Base-by-base conservation (phyloP, 2,113 vertebrate species). In the Aythya baeri region DNA sequence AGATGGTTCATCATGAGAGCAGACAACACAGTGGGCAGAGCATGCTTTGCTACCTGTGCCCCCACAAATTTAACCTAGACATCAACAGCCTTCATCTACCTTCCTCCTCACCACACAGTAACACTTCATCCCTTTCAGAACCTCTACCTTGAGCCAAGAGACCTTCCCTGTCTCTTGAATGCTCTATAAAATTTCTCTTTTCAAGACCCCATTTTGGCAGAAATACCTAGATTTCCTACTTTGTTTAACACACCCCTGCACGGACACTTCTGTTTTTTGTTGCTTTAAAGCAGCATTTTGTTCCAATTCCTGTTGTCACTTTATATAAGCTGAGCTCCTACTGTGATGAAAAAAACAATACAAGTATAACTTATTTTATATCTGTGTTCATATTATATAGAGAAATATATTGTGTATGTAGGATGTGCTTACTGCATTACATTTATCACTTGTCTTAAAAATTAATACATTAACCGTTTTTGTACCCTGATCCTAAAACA, bases 351-450 rank as follows among this genome's bases (percentile, higher is more conserved):
- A 93, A 93, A 96, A 92, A 18, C 85, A 80, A 91, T 93, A 94
- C 89, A 83, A 96, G 86, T 95, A 93, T 98, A 98, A 98, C 94
- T 98, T 98, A 98, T 98, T 98, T 98, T 98, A 92, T 98, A 98
- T 96, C 68, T 95, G 94, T 96, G 96, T 98, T 98, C 94, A 97
- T 97, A 97, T 88, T 96, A 89, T 97, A 96, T 93, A 95, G 95
- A 98, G 83, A 97, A 97, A 96, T 96, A 96, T 97, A 96, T 97
- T 93, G 34, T 97, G 96, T 98, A 96, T 95, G 97, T 97, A 93
- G 86, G 68, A 95, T 93, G 97, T 97, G 97, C 95, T 97, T 97
- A 95, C 61, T 91, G 96, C 94, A 97, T 93, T 97, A 95, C 77
- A 43, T 97, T 96, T 97, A 96, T 97, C 96, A 57, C 93, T 96